phyloP scores from a whole-genome alignment of 1,140 invertebrate genomes.

The Ctenoplectra terminalis region DNA sequence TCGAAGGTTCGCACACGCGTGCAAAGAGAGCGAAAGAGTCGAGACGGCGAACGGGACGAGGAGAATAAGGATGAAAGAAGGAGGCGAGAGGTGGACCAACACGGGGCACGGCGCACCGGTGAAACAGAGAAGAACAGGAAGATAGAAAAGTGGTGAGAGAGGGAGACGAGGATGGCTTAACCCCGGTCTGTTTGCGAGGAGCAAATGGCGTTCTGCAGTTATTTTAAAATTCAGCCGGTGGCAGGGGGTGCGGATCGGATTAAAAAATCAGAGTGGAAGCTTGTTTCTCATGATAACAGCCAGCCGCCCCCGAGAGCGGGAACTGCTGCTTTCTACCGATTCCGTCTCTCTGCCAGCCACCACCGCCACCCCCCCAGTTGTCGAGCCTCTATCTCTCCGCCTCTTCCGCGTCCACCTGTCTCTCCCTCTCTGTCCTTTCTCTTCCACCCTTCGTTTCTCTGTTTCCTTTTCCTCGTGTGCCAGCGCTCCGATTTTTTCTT shows the following conservation, averaged over 20 bases:
- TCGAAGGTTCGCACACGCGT: constrained; percentile 33
- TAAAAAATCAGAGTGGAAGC: constrained; percentile 84
- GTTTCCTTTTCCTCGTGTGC: constrained; percentile 36
- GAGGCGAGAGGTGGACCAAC: constrained; percentile 21
- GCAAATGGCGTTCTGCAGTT: constrained; percentile 84
- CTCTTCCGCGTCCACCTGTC: constrained; percentile 37
- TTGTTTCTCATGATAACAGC: constrained; percentile 84
- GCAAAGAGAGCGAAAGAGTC: constrained; percentile 55
- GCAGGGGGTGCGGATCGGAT: constrained; percentile 78
- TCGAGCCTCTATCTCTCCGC: constrained; percentile 63
- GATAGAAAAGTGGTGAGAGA: constrained; percentile 49
- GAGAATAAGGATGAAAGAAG: background rate
- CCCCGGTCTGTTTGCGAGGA: constrained; percentile 80
- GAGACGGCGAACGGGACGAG: constrained; percentile 2
- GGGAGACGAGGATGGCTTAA: constrained; percentile 70
- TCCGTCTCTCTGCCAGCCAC: constrained; percentile 59
- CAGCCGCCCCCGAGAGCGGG: constrained; percentile 77
- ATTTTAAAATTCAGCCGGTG: constrained; percentile 82
- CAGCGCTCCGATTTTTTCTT: constrained; percentile 59
- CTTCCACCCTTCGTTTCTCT: constrained; percentile 51
- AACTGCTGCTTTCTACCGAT: constrained; percentile 80
- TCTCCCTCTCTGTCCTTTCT: constrained; percentile 13
- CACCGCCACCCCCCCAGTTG: constrained; percentile 19
- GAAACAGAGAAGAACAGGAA: constrained; percentile 44
- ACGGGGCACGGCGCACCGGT: background rate